These are phyloP conservation scores for Crossaster papposus DNA, from an alignment of 53 echinoderm and acorn worm genomes.

Conservation along the genomic window DNA sequence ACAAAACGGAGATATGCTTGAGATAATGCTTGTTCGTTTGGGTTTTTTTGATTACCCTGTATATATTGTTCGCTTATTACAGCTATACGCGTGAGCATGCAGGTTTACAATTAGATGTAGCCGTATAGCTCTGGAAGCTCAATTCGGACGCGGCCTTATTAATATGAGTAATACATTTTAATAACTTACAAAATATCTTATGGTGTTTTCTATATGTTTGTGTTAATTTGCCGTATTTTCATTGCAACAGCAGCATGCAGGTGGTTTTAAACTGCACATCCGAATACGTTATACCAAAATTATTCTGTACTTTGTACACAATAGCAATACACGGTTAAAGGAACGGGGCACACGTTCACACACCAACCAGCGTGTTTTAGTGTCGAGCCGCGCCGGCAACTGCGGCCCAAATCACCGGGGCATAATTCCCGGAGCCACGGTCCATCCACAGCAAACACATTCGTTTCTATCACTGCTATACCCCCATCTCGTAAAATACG, in stretches of 20 bases:
- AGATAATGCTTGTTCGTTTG: no score
- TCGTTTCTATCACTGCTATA: not conserved
- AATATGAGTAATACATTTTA: not conserved
- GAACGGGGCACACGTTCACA: not conserved
- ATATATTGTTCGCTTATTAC: no score
- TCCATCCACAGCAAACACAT: conserved; percentile 1
- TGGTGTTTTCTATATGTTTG: not conserved
- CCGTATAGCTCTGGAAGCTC: no score
- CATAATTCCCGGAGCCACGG: conserved; percentile 25
- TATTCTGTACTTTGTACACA: not conserved
- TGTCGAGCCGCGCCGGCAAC: conserved; percentile 24
- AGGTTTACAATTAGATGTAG: no score
- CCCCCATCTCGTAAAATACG: not conserved
- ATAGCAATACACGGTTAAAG: not conserved
- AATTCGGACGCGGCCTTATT: no score
- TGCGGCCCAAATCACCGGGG: not conserved
- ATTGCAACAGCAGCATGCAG: not conserved
- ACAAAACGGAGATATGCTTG: no score
- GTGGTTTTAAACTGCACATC: not conserved
- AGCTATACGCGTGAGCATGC: no score
- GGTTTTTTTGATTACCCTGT: no score
- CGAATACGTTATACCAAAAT: not conserved
- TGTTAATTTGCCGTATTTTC: not conserved
- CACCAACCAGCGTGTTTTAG: conserved; percentile 10
- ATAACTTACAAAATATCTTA: not conserved